Percentiles rank a stretch among this genome's conserved stretches.
Evolutionary conservation across 2,113 vertebrate species (phyloP).

Genomic region (Plectropomus leopardus): DNA sequence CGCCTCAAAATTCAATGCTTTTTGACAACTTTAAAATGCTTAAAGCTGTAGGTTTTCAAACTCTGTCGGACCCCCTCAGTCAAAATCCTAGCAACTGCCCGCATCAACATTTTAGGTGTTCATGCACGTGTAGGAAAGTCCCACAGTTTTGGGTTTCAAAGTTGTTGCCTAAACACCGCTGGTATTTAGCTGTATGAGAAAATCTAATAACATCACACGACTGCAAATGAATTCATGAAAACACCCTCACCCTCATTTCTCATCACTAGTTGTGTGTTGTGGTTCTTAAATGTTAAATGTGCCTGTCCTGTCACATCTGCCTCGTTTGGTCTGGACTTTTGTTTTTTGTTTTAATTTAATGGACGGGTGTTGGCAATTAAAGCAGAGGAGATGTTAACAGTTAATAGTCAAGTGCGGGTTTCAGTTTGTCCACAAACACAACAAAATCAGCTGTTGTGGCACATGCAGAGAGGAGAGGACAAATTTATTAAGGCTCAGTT

Average conservation of each 20-base stretch:
- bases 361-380: too few relatives aligned
- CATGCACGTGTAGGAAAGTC: conserved; percentile 7
- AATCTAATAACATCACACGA: not conserved
- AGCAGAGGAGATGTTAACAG: too few relatives aligned
- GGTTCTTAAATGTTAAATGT: not conserved
- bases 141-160: not conserved
- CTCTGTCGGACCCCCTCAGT: not conserved
- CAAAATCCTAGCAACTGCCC: not conserved
- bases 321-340: too few relatives aligned
- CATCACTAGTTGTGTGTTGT: too few relatives aligned
- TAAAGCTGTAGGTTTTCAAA: not conserved
- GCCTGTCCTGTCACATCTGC: too few relatives aligned
- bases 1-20: conserved; percentile 2
- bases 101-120: not conserved
- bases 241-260: not conserved
- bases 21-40: not conserved
- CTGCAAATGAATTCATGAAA: not conserved
- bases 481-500: too few relatives aligned
- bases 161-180: not conserved
- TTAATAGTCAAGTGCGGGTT: too few relatives aligned
- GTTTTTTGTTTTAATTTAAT: too few relatives aligned
- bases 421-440: too few relatives aligned
- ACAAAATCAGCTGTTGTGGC: too few relatives aligned
- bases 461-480: too few relatives aligned
- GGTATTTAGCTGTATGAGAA: conserved; percentile 1